phyloP scores from a whole-genome alignment of 2,888 invertebrate genomes.

The Punctoribates punctum region DNA sequence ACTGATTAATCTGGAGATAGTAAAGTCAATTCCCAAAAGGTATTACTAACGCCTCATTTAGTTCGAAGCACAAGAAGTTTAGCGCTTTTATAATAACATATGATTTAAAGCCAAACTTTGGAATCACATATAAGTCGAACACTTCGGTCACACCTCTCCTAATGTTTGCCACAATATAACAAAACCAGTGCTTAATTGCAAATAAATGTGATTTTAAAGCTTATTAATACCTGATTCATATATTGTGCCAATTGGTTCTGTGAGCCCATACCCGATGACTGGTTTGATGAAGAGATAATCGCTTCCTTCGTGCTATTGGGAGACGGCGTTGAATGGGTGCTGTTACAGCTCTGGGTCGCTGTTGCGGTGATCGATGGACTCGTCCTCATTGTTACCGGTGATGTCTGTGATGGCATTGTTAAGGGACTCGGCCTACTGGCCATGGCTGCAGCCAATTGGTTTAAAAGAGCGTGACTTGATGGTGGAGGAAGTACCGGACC shows the following conservation, averaged over 20 bases:
- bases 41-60: slow-evolving; percentile 13
- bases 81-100: background rate
- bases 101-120: background rate
- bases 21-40: background rate
- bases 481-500: background rate
- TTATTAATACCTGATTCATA: background rate
- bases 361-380: slow-evolving; percentile 55
- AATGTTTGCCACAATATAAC: too few relatives aligned
- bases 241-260: slow-evolving; percentile 17
- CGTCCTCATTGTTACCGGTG: slow-evolving; percentile 58
- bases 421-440: slow-evolving; percentile 44
- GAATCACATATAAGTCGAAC: background rate
- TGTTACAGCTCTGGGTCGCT: slow-evolving; percentile 42
- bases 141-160: too few relatives aligned
- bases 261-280: background rate
- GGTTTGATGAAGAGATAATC: slow-evolving; percentile 11
- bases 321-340: slow-evolving; percentile 46
- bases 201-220: too few relatives aligned
- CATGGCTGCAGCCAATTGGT: background rate
- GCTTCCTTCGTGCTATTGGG: slow-evolving; percentile 41
- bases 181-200: too few relatives aligned
- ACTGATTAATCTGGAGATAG: slow-evolving; percentile 10
- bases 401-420: slow-evolving; percentile 43
- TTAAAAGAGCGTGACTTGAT: background rate
- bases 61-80: slow-evolving; percentile 18